Evolutionary conservation across 2,113 vertebrate genomes (phyloP), one percentile per base, ranked within the genome.

Genomic region (Rhagologus leucostigma): DNA sequence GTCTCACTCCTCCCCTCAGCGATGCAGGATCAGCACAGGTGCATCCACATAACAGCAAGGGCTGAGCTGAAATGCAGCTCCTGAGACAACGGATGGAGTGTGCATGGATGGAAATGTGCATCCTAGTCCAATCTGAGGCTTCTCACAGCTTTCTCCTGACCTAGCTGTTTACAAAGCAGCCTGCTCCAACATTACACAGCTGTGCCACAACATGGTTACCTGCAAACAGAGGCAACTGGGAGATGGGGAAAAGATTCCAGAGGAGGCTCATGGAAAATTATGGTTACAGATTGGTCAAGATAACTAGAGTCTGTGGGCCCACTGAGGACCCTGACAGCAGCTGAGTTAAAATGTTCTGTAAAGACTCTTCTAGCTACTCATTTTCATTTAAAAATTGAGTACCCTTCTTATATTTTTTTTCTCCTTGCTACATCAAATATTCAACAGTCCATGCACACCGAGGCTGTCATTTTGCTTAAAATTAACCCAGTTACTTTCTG

Each of bases 401-500:
- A 27, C 3, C 4, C 14, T 70, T 89, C 32, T 84, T 17, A 8
- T 76, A 63, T 46, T 71, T n/a, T n/a, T 91, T 91, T 80, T 84
- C 44, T 69, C n/a, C 53, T 78, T 69, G 62, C 67, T 89, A 52
- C 52, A 50, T 67, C 26, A 92, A 68, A 42, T 39, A 22, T 57
- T 91, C 41, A 87, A 0, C 1, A 84, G 52, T 39, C 44, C 65
- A 30, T 50, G 47, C 18, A 84, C 53, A 78, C 37, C 0, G 0
- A 85, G 37, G 27, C 27, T 86, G n/a, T 62, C 13, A 41, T 67
- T 94, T 94, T 83, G 13, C 77, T 76, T 71, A 79, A 96, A 92
- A 68, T 44, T 9, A 93, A 82, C 13, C 9, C 55, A 70, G 41
- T 55, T 76, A 55, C 35, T 47, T 81, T 86, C 71, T 59, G 20